Evolutionary conservation across 2,888 invertebrate species (phyloP).

Genomic region (Ecdyonurus torrentis): DNA sequence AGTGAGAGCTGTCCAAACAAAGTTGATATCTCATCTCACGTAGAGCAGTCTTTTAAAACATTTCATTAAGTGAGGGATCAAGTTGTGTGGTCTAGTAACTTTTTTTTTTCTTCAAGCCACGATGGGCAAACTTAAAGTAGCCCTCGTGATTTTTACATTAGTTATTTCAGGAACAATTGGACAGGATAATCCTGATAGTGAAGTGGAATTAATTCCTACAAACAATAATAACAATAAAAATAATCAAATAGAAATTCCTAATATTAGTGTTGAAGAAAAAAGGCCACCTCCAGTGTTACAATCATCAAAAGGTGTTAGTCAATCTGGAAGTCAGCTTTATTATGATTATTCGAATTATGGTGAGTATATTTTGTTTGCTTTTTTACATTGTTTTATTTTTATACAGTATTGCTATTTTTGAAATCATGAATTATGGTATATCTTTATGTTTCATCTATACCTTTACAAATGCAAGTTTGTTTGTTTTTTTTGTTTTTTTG

Average conservation of each 20-base stretch:
- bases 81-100: neutral
- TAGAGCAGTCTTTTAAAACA: neutral
- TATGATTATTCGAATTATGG: neutral
- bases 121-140: neutral
- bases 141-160: neutral
- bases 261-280: no score
- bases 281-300: neutral
- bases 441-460: no score
- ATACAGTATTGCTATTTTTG: no score
- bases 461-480: no score
- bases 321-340: neutral
- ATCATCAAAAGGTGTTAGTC: neutral
- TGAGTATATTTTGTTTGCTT: no score
- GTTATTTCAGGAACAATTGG: neutral
- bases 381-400: no score
- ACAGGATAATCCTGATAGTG: neutral
- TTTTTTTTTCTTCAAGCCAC: neutral
- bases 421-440: no score
- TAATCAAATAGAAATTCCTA: no score
- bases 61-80: neutral
- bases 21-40: neutral
- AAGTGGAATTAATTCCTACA: neutral
- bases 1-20: neutral
- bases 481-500: no score
- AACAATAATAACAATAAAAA: no score